A percentile compares a stretch with the other conserved stretches of the same genome.
phyloP scores from a whole-genome alignment of 2,113 vertebrate genomes.

The Clarias batrachus region DNA sequence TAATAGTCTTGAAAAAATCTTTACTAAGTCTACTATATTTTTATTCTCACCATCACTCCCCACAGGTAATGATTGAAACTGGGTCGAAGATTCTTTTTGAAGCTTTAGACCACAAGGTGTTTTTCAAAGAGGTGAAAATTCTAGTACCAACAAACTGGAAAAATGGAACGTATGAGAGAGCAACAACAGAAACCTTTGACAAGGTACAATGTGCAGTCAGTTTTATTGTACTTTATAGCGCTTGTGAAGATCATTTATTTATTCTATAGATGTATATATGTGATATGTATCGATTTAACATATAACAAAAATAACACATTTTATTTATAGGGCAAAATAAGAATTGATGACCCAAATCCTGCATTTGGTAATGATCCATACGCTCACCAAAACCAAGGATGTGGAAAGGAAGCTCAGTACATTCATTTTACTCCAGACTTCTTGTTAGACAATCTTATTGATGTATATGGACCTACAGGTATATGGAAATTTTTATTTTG shows the following conservation, averaged over 20 bases:
- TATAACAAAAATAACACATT: not conserved
- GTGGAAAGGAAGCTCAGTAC: not conserved
- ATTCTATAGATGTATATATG: no score
- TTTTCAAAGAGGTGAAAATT: constrained; percentile 69
- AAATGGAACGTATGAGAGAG: constrained; percentile 50
- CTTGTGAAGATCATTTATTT: no score
- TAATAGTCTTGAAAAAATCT: no score
- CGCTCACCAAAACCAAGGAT: not conserved
- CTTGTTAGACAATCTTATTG: not conserved
- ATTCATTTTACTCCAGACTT: not conserved
- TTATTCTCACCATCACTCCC: not conserved
- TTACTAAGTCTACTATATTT: not conserved
- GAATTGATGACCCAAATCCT: not conserved
- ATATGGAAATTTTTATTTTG: not conserved
- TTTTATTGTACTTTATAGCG: not conserved
- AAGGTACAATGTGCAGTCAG: not conserved
- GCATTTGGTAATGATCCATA: not conserved
- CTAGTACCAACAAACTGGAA: constrained; percentile 68
- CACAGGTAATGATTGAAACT: constrained; percentile 68
- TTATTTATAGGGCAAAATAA: not conserved
- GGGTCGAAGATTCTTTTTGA: constrained; percentile 69
- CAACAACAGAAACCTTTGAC: constrained; percentile 58
- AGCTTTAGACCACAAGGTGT: constrained; percentile 67
- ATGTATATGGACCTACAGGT: not conserved
- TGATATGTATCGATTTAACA: no score